These are phyloP conservation scores for Calephelis perditalis DNA, from an alignment of 2,888 invertebrate genomes.

Conservation along the genomic window DNA sequence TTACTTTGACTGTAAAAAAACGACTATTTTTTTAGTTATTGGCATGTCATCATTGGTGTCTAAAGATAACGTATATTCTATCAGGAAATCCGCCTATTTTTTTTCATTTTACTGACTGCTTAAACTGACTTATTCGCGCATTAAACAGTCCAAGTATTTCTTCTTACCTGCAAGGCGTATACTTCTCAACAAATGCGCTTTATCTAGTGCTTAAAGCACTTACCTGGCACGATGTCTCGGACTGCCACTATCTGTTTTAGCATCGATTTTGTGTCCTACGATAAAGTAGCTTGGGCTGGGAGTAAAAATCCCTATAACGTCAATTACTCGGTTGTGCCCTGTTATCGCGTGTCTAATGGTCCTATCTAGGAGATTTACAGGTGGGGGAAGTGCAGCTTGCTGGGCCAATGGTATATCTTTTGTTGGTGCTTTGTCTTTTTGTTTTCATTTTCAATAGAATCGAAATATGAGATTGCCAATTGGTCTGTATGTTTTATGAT, in stretches of 20 bases:
- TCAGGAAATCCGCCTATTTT: no score
- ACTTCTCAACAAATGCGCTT: neutral
- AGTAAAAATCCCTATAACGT: slow-evolving; percentile 58
- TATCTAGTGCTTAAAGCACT: neutral
- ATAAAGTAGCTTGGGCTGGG: slow-evolving; percentile 39
- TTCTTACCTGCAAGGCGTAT: no score
- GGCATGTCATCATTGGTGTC: no score
- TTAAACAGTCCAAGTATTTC: no score
- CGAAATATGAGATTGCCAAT: no score
- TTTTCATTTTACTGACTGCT: no score
- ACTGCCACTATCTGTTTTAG: slow-evolving; percentile 35
- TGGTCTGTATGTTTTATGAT: no score
- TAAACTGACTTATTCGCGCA: no score
- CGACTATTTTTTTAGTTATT: no score
- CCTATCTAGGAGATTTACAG: slow-evolving; percentile 66
- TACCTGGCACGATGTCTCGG: slow-evolving; percentile 11
- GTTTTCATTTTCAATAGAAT: no score
- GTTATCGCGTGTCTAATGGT: slow-evolving; percentile 54
- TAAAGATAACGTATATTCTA: no score
- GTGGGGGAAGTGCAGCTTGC: slow-evolving; percentile 44
- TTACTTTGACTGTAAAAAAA: no score
- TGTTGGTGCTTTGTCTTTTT: slow-evolving; percentile 32
- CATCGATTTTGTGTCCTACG: slow-evolving; percentile 45
- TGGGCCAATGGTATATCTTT: slow-evolving; percentile 40
- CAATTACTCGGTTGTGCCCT: slow-evolving; percentile 61